Base-by-base conservation (phyloP, 2,888 invertebrate genomes). In the Caenorhabditis plicata region DNA sequence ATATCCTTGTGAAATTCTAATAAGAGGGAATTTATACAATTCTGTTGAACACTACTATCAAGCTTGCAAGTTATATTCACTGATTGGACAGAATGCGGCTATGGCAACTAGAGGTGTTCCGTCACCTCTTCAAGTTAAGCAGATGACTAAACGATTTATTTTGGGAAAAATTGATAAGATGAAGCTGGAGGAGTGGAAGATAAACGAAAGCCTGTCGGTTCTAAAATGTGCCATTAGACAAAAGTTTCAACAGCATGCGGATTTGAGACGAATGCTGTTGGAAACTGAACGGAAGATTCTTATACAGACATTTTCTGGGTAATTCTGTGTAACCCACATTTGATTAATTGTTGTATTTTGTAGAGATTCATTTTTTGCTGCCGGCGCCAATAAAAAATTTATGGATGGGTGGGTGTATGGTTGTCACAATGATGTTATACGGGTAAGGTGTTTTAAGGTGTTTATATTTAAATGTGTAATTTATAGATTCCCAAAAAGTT, bases 31-130 rank as follows among this genome's bases (percentile, higher is more conserved):
- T 47, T 39, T 45, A 7, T 77, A 77, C 54, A 67, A 58, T 22
- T 68, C 73, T 1, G 75, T 78, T 2, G 77, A 77, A 51, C 77
- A 77, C 47, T 77, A 78, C 61, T 77, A 77, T 62, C 67, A 71
- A 39, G 71, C 71, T 1, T 73, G 73, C 51, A 73, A 72, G 38
- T 25, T 74, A 36, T 74, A 61, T 48, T 60, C 58, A 20, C 53
- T 74, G 35, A 57, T 50, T 33, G 49, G 57, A 15, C 27, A 53
- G 38, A 29, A 56, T n/a, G 11, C 36, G 22, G 50, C 63, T n/a
- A 41, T 46, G 0, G 20, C 41, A 32, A 33, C 46, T 9, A 54
- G 50, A 20, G 11, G 40, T 40, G 44, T 44, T 13, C 26, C 9
- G 2, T 52, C 50, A 11, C 61, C 61, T 1, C 29, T 61, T 2